Evolutionary conservation across 2,888 invertebrate species (phyloP).

Genomic region (Leucoptera coffeella): DNA sequence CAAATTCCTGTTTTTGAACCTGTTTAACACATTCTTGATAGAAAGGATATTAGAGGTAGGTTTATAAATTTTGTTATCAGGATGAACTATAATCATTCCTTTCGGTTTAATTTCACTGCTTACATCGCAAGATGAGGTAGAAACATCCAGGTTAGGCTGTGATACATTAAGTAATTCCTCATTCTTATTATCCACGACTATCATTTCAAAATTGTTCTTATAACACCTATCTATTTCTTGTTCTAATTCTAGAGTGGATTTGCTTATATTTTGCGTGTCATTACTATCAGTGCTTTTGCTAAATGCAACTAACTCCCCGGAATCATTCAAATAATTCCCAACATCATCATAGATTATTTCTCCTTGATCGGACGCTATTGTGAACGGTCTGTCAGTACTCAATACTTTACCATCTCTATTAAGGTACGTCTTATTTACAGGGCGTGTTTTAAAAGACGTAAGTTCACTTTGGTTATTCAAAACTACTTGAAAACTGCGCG

Average conservation of each 20-base stretch:
- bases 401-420: conserved; percentile 57
- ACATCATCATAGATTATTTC: conserved; percentile 64
- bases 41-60: conserved; percentile 51
- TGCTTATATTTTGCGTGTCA: conserved; percentile 32
- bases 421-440: conserved; percentile 42
- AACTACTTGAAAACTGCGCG: conserved; percentile 68
- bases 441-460: conserved; percentile 34
- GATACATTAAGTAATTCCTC: conserved; percentile 22
- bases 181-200: conserved; percentile 28
- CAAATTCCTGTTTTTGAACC: conserved; percentile 38
- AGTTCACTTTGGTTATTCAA: conserved; percentile 39
- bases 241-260: conserved; percentile 42
- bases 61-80: conserved; percentile 75
- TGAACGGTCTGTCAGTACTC: conserved; percentile 60
- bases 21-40: conserved; percentile 51
- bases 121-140: conserved; percentile 52
- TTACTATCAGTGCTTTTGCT: conserved; percentile 23
- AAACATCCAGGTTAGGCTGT: conserved; percentile 41
- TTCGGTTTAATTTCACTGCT: conserved; percentile 25
- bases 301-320: conserved; percentile 35
- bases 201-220: conserved; percentile 36
- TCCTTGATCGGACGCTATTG: conserved; percentile 66
- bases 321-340: conserved; percentile 50
- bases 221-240: conserved; percentile 47
- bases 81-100: conserved; percentile 55